Percentiles rank a stretch among this genome's conserved stretches.
Evolutionary conservation across 2,113 vertebrate genomes (phyloP).

Genomic region (Microtus oregoni): DNA sequence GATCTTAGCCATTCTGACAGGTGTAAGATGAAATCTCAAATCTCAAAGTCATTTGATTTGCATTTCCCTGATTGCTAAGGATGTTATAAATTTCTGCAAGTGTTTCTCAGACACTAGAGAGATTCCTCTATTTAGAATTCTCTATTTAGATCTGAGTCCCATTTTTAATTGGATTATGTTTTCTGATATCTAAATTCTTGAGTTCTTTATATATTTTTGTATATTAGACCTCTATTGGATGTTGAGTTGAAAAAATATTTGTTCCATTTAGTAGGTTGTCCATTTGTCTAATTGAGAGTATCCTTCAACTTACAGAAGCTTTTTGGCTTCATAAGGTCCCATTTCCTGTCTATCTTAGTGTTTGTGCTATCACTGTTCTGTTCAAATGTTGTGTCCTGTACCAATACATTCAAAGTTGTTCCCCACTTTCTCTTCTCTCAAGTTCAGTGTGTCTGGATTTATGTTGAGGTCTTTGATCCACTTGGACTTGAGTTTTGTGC

Average conservation of each 20-base stretch:
- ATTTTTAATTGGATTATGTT: not conserved
- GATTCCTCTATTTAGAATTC: not conserved
- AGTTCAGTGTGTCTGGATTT: not conserved
- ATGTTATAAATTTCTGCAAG: not conserved
- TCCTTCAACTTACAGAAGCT: not conserved
- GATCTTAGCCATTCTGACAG: not conserved
- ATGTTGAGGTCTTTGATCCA: not conserved
- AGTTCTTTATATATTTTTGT: not conserved
- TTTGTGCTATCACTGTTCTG: not conserved
- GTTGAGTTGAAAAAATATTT: not conserved
- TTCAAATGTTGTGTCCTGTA: not conserved
- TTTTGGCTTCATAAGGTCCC: not conserved
- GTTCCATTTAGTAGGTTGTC: not conserved
- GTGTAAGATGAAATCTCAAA: not conserved
- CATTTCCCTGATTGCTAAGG: not conserved
- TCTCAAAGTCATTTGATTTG: not conserved
- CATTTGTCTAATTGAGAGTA: too few species aligned
- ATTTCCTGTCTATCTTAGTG: not conserved
- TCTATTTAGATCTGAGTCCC: not conserved
- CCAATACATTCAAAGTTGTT: not conserved
- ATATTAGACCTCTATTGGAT: not conserved
- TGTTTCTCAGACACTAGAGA: not conserved
- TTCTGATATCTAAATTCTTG: not conserved
- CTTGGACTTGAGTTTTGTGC: not conserved
- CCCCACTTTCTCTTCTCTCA: not conserved